Conservation (phyloP, 1,140 invertebrate species). For the Atta colombica region DNA sequence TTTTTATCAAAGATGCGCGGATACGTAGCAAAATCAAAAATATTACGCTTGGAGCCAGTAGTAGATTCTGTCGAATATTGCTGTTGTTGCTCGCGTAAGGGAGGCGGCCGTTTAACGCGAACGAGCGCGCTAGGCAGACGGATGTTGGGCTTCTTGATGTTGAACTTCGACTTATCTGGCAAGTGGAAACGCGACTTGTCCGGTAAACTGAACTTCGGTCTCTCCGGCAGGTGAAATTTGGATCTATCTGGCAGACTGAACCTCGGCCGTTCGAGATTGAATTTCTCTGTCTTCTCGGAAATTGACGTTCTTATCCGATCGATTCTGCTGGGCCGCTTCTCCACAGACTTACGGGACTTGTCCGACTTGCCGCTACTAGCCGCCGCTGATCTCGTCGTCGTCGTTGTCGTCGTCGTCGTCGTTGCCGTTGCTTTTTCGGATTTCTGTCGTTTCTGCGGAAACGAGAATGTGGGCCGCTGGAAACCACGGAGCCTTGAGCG, state of each 20-base stretch:
- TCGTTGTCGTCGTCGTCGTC: slow-evolving; percentile 55
- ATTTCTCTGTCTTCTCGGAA: slow-evolving; percentile 87
- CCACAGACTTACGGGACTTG: slow-evolving; percentile 58
- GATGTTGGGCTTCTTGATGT: slow-evolving; percentile 85
- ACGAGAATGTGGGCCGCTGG: slow-evolving; percentile 81
- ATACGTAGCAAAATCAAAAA: slow-evolving; percentile 92
- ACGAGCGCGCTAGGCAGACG: slow-evolving; percentile 76
- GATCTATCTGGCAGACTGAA: slow-evolving; percentile 88
- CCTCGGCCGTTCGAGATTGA: slow-evolving; percentile 87
- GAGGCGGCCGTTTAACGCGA: slow-evolving; percentile 76
- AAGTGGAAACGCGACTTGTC: slow-evolving; percentile 85
- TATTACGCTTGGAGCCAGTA: slow-evolving; percentile 85
- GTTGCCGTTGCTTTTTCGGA: slow-evolving; percentile 63
- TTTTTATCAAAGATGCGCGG: slow-evolving; percentile 91
- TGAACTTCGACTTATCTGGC: slow-evolving; percentile 86
- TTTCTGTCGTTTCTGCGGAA: slow-evolving; percentile 76
- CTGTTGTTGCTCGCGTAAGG: slow-evolving; percentile 79
- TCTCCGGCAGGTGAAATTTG: slow-evolving; percentile 88
- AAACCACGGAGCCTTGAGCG: slow-evolving; percentile 82
- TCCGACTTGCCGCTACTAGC: slow-evolving; percentile 70
- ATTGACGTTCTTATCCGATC: slow-evolving; percentile 84
- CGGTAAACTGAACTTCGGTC: slow-evolving; percentile 88
- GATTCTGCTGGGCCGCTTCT: slow-evolving; percentile 80
- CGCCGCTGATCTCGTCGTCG: slow-evolving; percentile 50
- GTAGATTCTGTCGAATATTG: slow-evolving; percentile 86